Evolutionary conservation across 2,113 vertebrate species (phyloP), one percentile per base, ranked within the genome.

Genomic region (Dunckerocampus dactyliophorus): DNA sequence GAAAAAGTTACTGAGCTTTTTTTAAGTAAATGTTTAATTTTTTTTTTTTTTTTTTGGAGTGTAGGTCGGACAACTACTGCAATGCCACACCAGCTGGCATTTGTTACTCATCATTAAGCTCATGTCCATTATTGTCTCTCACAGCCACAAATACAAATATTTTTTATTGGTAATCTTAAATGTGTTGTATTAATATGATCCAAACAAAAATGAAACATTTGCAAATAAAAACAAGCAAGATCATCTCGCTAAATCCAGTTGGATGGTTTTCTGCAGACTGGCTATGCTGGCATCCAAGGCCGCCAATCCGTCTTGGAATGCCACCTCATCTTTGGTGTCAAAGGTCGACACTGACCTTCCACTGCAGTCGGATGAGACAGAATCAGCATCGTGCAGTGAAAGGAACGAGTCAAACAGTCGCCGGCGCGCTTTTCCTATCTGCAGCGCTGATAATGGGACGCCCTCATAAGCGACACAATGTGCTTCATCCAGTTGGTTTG

Each of bases 221-320:
- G 34, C 4, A 37, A 37, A 37, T 8, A 37, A 5, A 47, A 16
- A 37, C 42, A 19, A 4, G 60, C 6, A 7, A 0, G 2, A 6
- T 94, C 74, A 92, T 53, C 86, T 84, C 74, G 87, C 91, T 34
- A 86, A 67, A 52, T 89, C 92, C 42, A 80, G 85, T 51, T 90
- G 88, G 4, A 99, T 81, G 0, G 93, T 95, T 59, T 81, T 91
- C 87, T 97, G 94, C 59, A 98, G 88, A 63, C 85, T 92, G 48
- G 92, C 92, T 39, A 99, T 97, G 75, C 93, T 95, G 50, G 94
- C 95, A 54, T 99, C 96, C 75, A 98, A 80, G 0, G 94, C 93
- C 3, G 92, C 95, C 66, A 99, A 87, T 16, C 94, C 93, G 0
- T 91, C 93, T 59, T 89, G 90, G 46, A 99, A 98, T 28, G 93